Conservation (phyloP, 2,888 invertebrate genomes). For the Drosophila falleni region DNA sequence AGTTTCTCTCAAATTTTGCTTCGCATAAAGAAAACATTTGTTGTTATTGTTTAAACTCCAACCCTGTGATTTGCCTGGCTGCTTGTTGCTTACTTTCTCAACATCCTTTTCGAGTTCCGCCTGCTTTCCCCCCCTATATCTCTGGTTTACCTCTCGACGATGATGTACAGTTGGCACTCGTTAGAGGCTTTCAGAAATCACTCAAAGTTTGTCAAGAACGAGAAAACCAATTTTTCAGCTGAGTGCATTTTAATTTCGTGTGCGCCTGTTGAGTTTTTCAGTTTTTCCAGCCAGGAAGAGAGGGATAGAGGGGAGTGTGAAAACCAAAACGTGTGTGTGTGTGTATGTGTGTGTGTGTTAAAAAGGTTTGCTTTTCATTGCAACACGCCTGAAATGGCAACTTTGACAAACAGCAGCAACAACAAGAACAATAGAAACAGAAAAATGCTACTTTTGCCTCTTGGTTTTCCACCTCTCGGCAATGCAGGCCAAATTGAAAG, state of each 20-base stretch:
- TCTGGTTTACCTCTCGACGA: not conserved
- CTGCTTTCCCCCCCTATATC: not conserved
- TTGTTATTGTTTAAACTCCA: conserved; percentile 31
- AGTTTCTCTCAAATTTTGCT: conserved; percentile 29
- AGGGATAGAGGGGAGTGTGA: conserved; percentile 22
- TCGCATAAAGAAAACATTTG: conserved; percentile 56
- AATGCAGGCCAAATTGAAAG: conserved; percentile 57
- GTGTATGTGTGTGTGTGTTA: conserved; percentile 41
- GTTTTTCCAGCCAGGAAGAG: conserved; percentile 15
- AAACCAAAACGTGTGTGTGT: conserved; percentile 15
- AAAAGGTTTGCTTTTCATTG: conserved; percentile 80
- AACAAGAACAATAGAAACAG: conserved; percentile 46
- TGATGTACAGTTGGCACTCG: conserved; percentile 43
- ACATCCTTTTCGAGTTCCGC: not conserved
- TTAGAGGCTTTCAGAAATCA: conserved; percentile 76
- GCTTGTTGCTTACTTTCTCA: conserved; percentile 52
- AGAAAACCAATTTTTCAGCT: conserved; percentile 85
- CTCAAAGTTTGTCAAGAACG: conserved; percentile 77
- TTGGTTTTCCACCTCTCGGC: conserved; percentile 29
- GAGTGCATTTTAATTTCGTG: conserved; percentile 85
- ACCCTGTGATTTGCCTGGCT: conserved; percentile 16
- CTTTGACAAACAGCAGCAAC: conserved; percentile 76
- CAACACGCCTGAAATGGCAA: conserved; percentile 78
- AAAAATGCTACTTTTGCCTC: conserved; percentile 36
- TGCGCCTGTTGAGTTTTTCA: conserved; percentile 58